A percentile compares a stretch with the other conserved stretches of the same genome.
Conservation (phyloP, 2,888 invertebrate genomes). For the Synergus gifuensis region DNA sequence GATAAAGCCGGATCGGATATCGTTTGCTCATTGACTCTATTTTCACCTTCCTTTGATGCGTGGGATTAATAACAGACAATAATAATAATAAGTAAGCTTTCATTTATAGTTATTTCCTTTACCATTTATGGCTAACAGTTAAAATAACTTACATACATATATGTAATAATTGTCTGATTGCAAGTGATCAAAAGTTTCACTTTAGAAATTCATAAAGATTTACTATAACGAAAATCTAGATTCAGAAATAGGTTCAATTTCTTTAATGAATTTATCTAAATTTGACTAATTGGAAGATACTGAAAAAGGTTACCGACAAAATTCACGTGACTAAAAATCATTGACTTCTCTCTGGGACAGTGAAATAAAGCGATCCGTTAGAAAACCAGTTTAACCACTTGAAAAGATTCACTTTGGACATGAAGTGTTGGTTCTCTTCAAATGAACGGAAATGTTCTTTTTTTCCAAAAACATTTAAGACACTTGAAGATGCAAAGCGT, state of each 20-base stretch:
- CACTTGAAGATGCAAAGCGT: not conserved
- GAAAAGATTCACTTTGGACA: conserved; percentile 17
- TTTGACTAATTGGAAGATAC: not conserved
- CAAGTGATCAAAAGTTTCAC: too few species aligned
- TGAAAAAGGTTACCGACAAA: not conserved
- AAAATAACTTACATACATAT: not conserved
- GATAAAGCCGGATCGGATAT: conserved; percentile 9
- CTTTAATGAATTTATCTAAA: not conserved
- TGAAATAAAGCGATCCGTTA: conserved; percentile 33
- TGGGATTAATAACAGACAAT: not conserved
- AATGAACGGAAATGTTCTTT: conserved; percentile 2
- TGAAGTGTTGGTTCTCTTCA: not conserved
- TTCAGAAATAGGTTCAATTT: not conserved
- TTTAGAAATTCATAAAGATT: too few species aligned
- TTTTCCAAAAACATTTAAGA: not conserved
- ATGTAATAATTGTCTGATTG: too few species aligned
- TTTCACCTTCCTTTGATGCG: conserved; percentile 1
- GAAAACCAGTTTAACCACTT: conserved; percentile 30
- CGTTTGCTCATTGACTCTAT: not conserved
- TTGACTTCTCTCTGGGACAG: conserved; percentile 19
- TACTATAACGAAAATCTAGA: not conserved
- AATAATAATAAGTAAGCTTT: not conserved
- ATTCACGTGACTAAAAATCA: not conserved
- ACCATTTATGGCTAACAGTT: not conserved
- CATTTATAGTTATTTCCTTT: not conserved